Base-by-base conservation (phyloP, 1,140 invertebrate genomes). In the Manduca sexta region DNA sequence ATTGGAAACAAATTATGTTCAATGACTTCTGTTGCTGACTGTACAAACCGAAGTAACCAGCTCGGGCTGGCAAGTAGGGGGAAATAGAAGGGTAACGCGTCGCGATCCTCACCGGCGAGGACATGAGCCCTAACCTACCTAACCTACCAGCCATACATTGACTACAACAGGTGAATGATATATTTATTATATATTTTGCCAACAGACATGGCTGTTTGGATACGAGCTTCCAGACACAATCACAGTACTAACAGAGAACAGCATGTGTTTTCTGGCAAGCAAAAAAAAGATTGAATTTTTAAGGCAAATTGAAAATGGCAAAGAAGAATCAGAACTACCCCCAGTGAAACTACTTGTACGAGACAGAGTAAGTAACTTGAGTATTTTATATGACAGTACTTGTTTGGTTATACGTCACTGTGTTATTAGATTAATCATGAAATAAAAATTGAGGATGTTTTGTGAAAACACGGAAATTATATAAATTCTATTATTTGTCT, bases 211-310 rank as follows among this genome's bases (percentile, higher is more conserved):
- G 98, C 89, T 99, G 4, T 92, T 99, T 83, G 97, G 97, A 56
- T 99, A 99, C 80, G 97, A 99, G 78, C 85, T 99, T 12, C 94
- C 95, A 1, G 98, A 99, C 74, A 98, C 97, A 0, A 92, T 99
- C 31, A 96, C 97, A 84, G 92, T 99, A 0, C 88, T 99, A 46
- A 93, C 95, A 49, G 91, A 97, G 58, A 90, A 93, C 16, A 90
- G 88, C 13, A 93, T 99, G 44, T 91, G 93, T 72, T 97, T 99
- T 67, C 87, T 99, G 16, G 95, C 97, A 0, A 98, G 97, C 74
- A 99, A 98, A 78, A 98, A 98, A 86, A 99, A 99, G 85, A 97
- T 98, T 49, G 97, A 99, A 61, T 99, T 99, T 86, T 86, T 99
- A 6, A 92, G 94, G 60, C 93, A 96, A 69, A 90, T 98, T n/a